These are phyloP conservation scores for Mareca penelope DNA, from an alignment of 2,797 vertebrate genomes.

Conservation along the genomic window DNA sequence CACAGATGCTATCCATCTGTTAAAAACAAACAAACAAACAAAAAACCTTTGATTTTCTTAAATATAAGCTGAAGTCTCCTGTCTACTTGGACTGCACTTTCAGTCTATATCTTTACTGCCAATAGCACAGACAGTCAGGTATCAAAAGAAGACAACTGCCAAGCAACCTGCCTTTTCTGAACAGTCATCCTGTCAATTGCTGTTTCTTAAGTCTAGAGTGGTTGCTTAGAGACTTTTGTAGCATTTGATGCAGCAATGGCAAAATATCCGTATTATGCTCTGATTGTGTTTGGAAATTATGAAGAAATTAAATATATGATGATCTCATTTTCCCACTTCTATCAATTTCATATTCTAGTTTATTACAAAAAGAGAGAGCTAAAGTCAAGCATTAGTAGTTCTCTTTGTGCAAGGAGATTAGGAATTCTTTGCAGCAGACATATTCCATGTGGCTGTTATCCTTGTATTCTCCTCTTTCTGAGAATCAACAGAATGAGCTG, in stretches of 20 bases:
- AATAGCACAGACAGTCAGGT: background rate
- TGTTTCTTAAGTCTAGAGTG: background rate
- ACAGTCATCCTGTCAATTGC: background rate
- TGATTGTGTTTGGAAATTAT: background rate
- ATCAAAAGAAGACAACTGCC: background rate
- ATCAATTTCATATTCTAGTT: background rate
- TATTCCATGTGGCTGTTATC: background rate
- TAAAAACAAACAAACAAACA: background rate
- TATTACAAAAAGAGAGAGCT: background rate
- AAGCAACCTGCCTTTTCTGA: background rate
- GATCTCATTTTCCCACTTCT: background rate
- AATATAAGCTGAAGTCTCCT: background rate
- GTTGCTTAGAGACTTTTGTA: background rate
- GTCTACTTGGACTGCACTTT: background rate
- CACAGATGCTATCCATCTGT: background rate
- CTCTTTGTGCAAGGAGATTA: background rate
- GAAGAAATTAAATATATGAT: background rate
- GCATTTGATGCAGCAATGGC: background rate
- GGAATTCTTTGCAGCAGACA: background rate
- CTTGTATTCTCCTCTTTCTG: background rate
- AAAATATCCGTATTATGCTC: background rate
- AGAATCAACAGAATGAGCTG: background rate
- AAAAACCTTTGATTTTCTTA: background rate
- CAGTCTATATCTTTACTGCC: background rate
- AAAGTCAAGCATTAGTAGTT: background rate